A percentile compares a stretch with the other conserved stretches of the same genome.
phyloP scores from a whole-genome alignment of 2,888 invertebrate genomes.

The Chironomus riparius region DNA sequence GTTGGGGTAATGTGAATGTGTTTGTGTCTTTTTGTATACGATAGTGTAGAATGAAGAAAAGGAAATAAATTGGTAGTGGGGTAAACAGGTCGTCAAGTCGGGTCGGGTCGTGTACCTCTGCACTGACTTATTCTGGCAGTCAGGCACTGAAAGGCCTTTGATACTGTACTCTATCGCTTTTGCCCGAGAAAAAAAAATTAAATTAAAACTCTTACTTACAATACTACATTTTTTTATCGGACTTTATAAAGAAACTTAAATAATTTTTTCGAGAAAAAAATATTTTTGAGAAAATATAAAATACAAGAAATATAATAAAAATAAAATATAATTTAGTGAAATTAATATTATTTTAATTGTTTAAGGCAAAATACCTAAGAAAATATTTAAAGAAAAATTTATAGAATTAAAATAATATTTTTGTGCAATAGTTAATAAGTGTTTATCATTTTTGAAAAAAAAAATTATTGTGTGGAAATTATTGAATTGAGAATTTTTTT shows the following conservation, averaged over 20 bases:
- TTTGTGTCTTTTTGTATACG: not conserved
- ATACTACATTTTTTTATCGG: not conserved
- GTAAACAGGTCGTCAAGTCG: conserved; percentile 30
- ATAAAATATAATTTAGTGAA: not conserved
- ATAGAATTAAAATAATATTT: not conserved
- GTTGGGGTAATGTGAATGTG: not conserved
- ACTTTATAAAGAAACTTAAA: not conserved
- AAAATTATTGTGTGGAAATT: not conserved
- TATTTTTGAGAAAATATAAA: not conserved
- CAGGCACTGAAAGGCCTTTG: conserved; percentile 44
- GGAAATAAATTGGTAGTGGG: conserved; percentile 26
- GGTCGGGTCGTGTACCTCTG: conserved; percentile 47
- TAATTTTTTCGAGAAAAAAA: not conserved
- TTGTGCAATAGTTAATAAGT: not conserved
- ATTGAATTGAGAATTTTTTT: not conserved
- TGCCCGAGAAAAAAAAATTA: conserved; percentile 18
- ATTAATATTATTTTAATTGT: not conserved
- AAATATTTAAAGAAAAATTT: not conserved
- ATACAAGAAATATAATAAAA: not conserved
- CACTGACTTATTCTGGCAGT: conserved; percentile 45
- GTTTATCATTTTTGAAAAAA: not conserved
- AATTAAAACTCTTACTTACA: conserved; percentile 10
- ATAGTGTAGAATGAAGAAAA: conserved; percentile 23
- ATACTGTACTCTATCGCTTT: conserved; percentile 25
- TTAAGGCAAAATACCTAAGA: not conserved